Conservation (phyloP, 2,113 vertebrate genomes). For the Tretioscincus oriximinensis region DNA sequence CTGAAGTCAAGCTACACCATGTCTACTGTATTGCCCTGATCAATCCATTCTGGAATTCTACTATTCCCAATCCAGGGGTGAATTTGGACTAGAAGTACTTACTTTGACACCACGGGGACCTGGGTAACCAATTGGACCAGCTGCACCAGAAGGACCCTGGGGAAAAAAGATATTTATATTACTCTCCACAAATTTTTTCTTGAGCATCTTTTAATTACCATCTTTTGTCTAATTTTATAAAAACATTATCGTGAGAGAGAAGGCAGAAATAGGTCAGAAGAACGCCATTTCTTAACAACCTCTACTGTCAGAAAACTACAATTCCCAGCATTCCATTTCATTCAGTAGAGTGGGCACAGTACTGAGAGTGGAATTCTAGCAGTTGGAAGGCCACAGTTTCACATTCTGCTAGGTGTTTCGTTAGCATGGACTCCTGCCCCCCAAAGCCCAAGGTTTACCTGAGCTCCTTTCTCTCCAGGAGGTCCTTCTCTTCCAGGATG, state of each 20-base stretch:
- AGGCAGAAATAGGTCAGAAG: neutral
- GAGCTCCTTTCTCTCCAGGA: slow-evolving; percentile 86
- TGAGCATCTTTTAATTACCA: too few relatives aligned
- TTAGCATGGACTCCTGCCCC: neutral
- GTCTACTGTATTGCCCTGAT: neutral
- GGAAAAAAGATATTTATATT: neutral
- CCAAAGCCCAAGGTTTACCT: slow-evolving; percentile 69
- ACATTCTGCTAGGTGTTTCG: neutral
- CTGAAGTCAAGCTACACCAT: too few relatives aligned
- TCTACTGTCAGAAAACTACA: neutral
- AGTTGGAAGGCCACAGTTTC: too few relatives aligned
- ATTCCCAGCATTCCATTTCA: too few relatives aligned
- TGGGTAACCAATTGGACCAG: slow-evolving; percentile 86
- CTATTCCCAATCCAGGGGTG: neutral
- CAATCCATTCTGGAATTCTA: neutral
- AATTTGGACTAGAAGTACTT: neutral
- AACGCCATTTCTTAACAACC: neutral
- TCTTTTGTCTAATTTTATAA: neutral
- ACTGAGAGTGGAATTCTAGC: too few relatives aligned
- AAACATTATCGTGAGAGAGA: neutral
- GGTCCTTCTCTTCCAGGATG: slow-evolving; percentile 91
- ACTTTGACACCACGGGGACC: slow-evolving; percentile 92
- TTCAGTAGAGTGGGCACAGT: too few relatives aligned
- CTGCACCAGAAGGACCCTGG: slow-evolving; percentile 79
- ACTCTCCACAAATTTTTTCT: neutral